Base-by-base conservation (phyloP, 1,140 invertebrate species). In the Daktulosphaira vitifoliae region DNA sequence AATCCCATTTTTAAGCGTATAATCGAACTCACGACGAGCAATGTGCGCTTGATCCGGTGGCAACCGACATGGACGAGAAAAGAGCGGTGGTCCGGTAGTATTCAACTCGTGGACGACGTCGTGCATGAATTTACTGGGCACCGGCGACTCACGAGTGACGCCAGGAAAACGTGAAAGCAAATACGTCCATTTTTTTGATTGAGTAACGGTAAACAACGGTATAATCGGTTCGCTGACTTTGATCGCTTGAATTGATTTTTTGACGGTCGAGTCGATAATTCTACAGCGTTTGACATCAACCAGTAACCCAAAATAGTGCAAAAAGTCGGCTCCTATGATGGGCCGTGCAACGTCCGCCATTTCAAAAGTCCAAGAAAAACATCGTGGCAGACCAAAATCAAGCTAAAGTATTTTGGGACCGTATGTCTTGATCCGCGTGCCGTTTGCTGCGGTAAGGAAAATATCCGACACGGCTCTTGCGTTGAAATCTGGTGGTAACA, bases 41-140 rank as follows among this genome's bases (percentile, higher is more conserved):
- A 59, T 48, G 23, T 33, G 38, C 0, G 71, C 18, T 46, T 71
- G 68, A 15, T 71, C 70, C 13, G 73, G 69, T 29, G 73, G 54
- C 5, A 77, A 50, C 0, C 76, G 69, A 22, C 76, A 54, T n/a
- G 75, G 66, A 53, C 67, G 69, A 44, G 68, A 65, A 48, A 67
- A 68, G 0, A 77, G 73, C 8, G 77, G 76, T 22, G 70, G 72
- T 13, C 74, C 76, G 0, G 65, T 68, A 0, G 70, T 74, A n/a
- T 69, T 9, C 9, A 56, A 13, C 11, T n/a, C 8, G 26, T 56
- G 53, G 15, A 18, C 23, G 15, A 20, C 37, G 25, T 64, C 25
- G 23, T 8, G 37, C 25, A 22, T 18, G 18, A 25, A 25, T 66
- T 59, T 38, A 68, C 76, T 74, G 11, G 68, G 71, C 13, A 73